These are phyloP conservation scores for Plebejus melissa DNA, from an alignment of 2,888 invertebrate genomes.

Conservation along the genomic window DNA sequence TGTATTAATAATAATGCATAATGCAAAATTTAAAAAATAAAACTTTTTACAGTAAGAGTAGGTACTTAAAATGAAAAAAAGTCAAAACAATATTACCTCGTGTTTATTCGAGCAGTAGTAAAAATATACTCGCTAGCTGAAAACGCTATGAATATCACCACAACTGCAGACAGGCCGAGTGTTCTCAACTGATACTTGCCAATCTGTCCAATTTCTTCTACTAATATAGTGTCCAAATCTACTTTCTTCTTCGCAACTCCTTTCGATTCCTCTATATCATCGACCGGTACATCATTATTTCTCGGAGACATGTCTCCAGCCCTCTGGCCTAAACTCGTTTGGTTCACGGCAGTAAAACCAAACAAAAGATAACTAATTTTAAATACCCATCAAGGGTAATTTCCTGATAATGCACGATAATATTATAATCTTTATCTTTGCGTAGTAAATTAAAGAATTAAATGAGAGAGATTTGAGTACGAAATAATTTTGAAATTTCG, in stretches of 20 bases:
- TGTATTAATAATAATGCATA: no score
- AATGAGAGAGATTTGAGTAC: background rate
- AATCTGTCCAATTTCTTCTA: conserved; percentile 63
- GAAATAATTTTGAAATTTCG: background rate
- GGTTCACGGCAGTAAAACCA: background rate
- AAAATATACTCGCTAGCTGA: conserved; percentile 59
- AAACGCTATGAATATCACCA: conserved; percentile 55
- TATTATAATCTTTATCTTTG: background rate
- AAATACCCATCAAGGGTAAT: background rate
- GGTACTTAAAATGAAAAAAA: no score
- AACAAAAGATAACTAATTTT: background rate
- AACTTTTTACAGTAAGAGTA: no score
- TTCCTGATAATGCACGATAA: conserved; percentile 9
- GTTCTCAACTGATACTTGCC: conserved; percentile 56
- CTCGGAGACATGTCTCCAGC: conserved; percentile 8
- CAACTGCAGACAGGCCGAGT: conserved; percentile 43
- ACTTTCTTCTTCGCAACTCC: conserved; percentile 39
- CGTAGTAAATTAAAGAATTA: background rate
- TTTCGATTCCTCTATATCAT: background rate
- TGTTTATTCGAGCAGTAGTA: conserved; percentile 59
- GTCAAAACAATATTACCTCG: conserved; percentile 46
- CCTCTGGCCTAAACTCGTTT: background rate
- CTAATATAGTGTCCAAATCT: conserved; percentile 56
- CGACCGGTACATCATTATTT: background rate
- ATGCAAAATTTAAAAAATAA: no score